phyloP scores from a whole-genome alignment of 2,113 vertebrate species.

The Conger conger region DNA sequence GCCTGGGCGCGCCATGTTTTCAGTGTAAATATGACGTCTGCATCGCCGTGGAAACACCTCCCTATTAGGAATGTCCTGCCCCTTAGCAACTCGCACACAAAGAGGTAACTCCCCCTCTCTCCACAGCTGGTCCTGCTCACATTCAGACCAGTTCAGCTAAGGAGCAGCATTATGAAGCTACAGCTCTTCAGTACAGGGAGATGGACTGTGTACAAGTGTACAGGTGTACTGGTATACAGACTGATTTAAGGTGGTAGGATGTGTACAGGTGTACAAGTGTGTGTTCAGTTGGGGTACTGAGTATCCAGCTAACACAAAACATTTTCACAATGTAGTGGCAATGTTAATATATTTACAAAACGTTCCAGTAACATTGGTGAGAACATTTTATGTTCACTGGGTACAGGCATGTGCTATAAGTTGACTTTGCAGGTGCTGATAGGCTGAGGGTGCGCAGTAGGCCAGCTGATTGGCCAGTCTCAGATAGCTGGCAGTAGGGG shows the following conservation, averaged over 20 bases:
- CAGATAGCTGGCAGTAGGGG: conserved; percentile 29
- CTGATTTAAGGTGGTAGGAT: too few relatives aligned
- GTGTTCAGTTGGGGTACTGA: neutral
- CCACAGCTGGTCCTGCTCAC: neutral
- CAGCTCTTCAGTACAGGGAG: neutral
- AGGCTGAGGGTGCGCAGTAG: too few relatives aligned
- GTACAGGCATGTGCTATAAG: neutral
- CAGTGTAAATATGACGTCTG: neutral
- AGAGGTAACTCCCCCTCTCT: neutral
- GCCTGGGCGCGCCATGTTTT: neutral
- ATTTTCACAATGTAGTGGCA: too few relatives aligned
- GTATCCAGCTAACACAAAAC: too few relatives aligned
- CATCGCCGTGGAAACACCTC: neutral
- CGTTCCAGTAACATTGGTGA: too few relatives aligned
- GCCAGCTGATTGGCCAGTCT: neutral
- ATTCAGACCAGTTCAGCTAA: neutral
- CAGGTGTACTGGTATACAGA: too few relatives aligned
- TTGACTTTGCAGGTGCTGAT: neutral
- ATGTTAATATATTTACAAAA: too few relatives aligned
- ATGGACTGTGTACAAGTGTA: too few relatives aligned
- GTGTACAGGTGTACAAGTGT: neutral
- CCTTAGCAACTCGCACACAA: neutral
- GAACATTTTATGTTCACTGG: too few relatives aligned
- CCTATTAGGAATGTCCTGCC: neutral
- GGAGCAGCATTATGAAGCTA: neutral